Percentiles rank a stretch among this genome's conserved stretches.
phyloP scores from a whole-genome alignment of 2,797 vertebrate species.

The Erpetoichthys calabaricus region DNA sequence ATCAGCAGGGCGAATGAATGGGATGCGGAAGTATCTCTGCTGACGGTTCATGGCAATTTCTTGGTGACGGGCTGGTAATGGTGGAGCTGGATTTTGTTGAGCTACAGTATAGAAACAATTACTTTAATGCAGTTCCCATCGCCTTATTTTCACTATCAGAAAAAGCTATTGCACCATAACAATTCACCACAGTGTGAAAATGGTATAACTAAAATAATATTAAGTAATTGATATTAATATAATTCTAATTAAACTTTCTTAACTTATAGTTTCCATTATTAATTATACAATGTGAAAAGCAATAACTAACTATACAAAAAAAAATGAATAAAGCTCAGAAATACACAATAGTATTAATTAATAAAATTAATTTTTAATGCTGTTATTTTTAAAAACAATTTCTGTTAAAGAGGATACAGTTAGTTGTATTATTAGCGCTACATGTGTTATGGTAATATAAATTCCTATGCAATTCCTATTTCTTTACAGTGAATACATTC shows the following conservation, averaged over 20 bases:
- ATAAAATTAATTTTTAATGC: too few relatives aligned
- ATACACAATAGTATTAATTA: neutral
- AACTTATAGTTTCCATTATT: neutral
- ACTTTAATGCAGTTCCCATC: slow-evolving; percentile 2
- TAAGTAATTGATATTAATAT: slow-evolving; percentile 9
- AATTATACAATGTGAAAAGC: too few relatives aligned
- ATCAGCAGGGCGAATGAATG: slow-evolving; percentile 83
- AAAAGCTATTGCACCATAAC: neutral
- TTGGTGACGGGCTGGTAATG: slow-evolving; percentile 60
- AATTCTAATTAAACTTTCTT: slow-evolving; percentile 5
- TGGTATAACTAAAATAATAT: neutral
- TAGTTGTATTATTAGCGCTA: too few relatives aligned
- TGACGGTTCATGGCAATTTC: slow-evolving; percentile 71
- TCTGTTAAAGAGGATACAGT: too few relatives aligned
- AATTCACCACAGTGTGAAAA: too few relatives aligned
- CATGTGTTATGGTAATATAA: too few relatives aligned
- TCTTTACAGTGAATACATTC: too few relatives aligned
- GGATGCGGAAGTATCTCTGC: slow-evolving; percentile 91
- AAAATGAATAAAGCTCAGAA: neutral
- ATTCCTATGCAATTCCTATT: too few relatives aligned
- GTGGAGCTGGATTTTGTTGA: slow-evolving; percentile 61
- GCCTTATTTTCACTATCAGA: too few relatives aligned
- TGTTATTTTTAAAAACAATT: too few relatives aligned
- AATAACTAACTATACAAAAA: neutral
- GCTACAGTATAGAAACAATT: slow-evolving; percentile 41